Percentiles rank a stretch among this genome's conserved stretches.
These are phyloP conservation scores for Drosophila pseudotalamancana DNA, from an alignment of 2,888 invertebrate genomes.

Conservation along the genomic window DNA sequence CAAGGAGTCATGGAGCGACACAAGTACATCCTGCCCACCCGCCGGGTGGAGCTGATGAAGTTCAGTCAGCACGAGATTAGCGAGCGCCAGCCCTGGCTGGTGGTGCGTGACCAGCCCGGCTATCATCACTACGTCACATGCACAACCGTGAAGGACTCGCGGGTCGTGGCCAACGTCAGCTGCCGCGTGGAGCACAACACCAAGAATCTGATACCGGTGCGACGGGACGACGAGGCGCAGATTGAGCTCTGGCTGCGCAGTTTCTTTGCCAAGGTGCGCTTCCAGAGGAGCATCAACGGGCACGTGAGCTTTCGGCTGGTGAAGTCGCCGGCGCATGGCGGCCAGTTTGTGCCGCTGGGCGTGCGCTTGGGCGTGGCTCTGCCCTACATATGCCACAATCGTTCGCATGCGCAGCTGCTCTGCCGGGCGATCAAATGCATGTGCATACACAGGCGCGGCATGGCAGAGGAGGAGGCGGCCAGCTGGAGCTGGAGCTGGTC, in stretches of 20 bases:
- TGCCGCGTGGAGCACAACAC: slow-evolving; percentile 89
- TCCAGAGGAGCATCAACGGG: slow-evolving; percentile 89
- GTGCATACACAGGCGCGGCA: slow-evolving; percentile 86
- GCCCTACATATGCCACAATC: slow-evolving; percentile 92
- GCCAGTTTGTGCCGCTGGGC: slow-evolving; percentile 87
- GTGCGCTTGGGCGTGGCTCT: slow-evolving; percentile 91
- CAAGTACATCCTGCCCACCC: slow-evolving; percentile 89
- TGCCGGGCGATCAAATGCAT: slow-evolving; percentile 85
- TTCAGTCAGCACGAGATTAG: slow-evolving; percentile 89
- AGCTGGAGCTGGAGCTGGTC: slow-evolving; percentile 81
- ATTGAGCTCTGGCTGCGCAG: slow-evolving; percentile 90
- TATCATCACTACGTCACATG: slow-evolving; percentile 89
- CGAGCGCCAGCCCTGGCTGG: slow-evolving; percentile 91
- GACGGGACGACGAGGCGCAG: slow-evolving; percentile 84
- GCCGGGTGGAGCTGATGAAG: slow-evolving; percentile 88
- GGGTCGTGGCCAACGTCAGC: slow-evolving; percentile 91
- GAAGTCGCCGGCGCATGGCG: slow-evolving; percentile 86
- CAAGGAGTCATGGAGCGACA: slow-evolving; percentile 90
- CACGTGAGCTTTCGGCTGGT: slow-evolving; percentile 92
- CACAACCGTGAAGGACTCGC: slow-evolving; percentile 91
- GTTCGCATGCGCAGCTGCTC: slow-evolving; percentile 87
- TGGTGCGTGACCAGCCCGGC: slow-evolving; percentile 90
- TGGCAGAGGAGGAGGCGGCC: slow-evolving; percentile 77
- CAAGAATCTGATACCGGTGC: slow-evolving; percentile 88
- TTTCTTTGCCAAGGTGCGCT: slow-evolving; percentile 88